A percentile compares a stretch with the other conserved stretches of the same genome.
Conservation (phyloP, 2,113 vertebrate species). For the Nerophis lumbriciformis region DNA sequence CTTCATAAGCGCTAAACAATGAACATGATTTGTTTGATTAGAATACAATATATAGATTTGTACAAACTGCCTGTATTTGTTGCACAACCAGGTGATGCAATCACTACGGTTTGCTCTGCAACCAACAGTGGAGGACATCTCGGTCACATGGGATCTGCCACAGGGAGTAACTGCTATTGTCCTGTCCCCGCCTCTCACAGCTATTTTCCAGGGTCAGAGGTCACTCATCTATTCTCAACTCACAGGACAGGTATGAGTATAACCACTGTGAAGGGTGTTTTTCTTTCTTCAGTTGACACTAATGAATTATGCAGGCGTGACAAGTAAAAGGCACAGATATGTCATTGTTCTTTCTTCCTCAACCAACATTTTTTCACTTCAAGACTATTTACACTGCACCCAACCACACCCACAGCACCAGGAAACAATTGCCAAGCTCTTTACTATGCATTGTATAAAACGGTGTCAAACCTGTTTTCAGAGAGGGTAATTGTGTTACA, state of each 20-base stretch:
- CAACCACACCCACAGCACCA: too few species aligned
- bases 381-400: too few species aligned
- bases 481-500: too few species aligned
- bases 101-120: slow-evolving; percentile 64
- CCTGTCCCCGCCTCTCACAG: slow-evolving; percentile 58
- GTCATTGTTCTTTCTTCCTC: too few species aligned
- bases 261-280: background rate
- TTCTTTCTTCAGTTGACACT: background rate
- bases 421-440: too few species aligned
- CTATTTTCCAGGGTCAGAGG: slow-evolving; percentile 67
- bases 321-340: too few species aligned
- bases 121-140: slow-evolving; percentile 55
- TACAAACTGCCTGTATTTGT: background rate
- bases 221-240: slow-evolving; percentile 66
- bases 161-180: slow-evolving; percentile 47
- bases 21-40: too few species aligned
- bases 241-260: slow-evolving; percentile 53
- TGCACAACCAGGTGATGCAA: slow-evolving; percentile 56
- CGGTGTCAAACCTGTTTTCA: too few species aligned
- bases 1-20: too few species aligned
- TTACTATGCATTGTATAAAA: too few species aligned
- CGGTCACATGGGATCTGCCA: slow-evolving; percentile 61
- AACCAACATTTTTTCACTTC: too few species aligned
- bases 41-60: too few species aligned
- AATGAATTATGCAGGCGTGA: background rate